phyloP scores from a whole-genome alignment of 2,797 vertebrate species.

The Urosaurus nigricauda region DNA sequence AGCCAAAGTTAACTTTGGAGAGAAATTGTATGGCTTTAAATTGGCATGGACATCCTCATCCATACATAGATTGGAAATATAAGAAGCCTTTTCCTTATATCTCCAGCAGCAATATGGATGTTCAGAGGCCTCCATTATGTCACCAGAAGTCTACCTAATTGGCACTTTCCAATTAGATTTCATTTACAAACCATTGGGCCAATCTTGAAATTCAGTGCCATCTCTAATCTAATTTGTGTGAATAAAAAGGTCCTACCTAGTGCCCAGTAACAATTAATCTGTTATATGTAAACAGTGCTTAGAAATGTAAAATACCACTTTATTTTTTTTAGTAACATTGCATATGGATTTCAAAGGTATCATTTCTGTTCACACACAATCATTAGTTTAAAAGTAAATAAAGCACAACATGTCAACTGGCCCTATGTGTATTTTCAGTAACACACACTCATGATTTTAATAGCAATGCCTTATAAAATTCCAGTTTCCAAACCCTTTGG shows the following conservation, averaged over 20 bases:
- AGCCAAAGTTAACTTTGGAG: neutral
- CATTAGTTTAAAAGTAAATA: constrained; percentile 9
- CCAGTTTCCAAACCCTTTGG: constrained; percentile 22
- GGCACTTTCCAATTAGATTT: neutral
- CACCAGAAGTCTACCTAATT: no score
- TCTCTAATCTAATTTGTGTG: neutral
- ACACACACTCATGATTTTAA: constrained; percentile 20
- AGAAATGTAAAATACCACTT: neutral
- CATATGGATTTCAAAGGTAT: neutral
- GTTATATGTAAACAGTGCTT: neutral
- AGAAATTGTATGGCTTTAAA: neutral
- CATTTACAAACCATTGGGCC: neutral
- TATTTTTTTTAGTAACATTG: neutral
- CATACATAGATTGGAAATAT: neutral
- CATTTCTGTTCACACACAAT: constrained; percentile 1
- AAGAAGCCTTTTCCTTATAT: neutral
- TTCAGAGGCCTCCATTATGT: neutral
- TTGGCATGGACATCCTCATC: neutral
- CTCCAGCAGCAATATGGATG: neutral
- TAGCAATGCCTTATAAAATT: constrained; percentile 56
- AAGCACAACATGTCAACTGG: constrained; percentile 5
- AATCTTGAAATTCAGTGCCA: neutral
- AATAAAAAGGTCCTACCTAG: neutral
- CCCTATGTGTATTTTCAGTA: constrained; percentile 53
- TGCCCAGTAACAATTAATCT: neutral